Base-by-base conservation (phyloP, 1,140 invertebrate species). In the Belonocnema kinseyi region DNA sequence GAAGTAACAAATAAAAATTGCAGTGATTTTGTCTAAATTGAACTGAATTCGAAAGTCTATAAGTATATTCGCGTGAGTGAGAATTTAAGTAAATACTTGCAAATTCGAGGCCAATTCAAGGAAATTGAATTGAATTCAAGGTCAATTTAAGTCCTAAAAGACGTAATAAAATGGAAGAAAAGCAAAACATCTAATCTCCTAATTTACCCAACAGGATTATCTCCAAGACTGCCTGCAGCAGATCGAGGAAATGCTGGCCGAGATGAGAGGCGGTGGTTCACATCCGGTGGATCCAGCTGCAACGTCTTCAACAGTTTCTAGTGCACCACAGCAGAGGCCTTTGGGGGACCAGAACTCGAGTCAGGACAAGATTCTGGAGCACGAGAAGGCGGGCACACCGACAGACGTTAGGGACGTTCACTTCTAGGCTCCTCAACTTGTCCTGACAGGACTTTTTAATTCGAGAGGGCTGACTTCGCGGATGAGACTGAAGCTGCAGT, bases 321-420 rank as follows among this genome's bases (percentile, higher is more conserved):
- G 46, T 79, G 79, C 56, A 19, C 51, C 33, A 50, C 81, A 79
- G 33, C 88, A 89, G 70, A 86, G 86, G 81, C 85, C 84, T 73
- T 77, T 88, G 86, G 88, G 88, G 85, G 86, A 90, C 80, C 90
- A 92, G 77, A 91, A 86, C 75, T 88, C 88, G 75, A 90, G 88
- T 81, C 85, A 89, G 80, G 92, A 93, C 85, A 95, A 95, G 87
- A 91, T 93, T 56, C 89, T 89, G 74, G 91, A 92, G 61, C 90
- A 94, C 88, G 94, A 94, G 84, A 95, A 95, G 89, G 95, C 95
- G 54, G 94, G 94, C 77, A 97, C 96, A 26, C 96, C 96, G 58
- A 96, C 96, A 77, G 96, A 96, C 88, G 95, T 97, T 78, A 92
- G 94, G 80, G 94, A 95, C 86, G 93, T 96, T 77, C 94, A 95